phyloP scores from a whole-genome alignment of 2,797 vertebrate genomes.

The Loriculus beryllinus region DNA sequence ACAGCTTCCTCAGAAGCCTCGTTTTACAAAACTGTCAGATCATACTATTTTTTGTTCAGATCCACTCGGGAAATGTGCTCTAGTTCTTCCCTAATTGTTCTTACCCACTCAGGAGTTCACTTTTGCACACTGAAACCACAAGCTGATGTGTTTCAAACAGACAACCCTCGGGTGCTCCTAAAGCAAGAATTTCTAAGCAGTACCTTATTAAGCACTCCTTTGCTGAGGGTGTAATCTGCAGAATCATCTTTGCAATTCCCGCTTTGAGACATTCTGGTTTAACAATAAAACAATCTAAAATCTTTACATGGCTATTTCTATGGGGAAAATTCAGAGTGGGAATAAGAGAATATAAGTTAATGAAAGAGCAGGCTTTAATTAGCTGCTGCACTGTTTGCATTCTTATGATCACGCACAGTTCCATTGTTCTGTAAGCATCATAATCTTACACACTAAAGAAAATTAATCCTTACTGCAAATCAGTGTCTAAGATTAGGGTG shows the following conservation, averaged over 20 bases:
- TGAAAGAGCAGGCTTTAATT: background rate
- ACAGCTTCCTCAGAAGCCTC: background rate
- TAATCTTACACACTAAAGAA: background rate
- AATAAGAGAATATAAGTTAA: background rate
- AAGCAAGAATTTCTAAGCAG: background rate
- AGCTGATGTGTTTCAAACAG: background rate
- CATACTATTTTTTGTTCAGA: fast-evolving
- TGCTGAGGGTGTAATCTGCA: background rate
- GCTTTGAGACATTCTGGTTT: background rate
- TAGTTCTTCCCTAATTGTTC: background rate
- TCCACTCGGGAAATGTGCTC: background rate
- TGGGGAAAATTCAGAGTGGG: background rate
- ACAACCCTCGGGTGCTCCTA: background rate
- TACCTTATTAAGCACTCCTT: fast-evolving
- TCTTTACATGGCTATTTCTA: background rate
- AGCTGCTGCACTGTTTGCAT: background rate
- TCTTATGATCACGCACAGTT: background rate
- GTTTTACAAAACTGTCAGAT: background rate
- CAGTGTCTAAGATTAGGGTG: background rate
- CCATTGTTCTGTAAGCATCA: background rate
- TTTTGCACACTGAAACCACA: background rate
- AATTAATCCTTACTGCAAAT: conserved; percentile 30
- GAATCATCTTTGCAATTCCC: background rate
- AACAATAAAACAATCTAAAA: background rate
- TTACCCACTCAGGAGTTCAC: background rate